Evolutionary conservation across 2,888 invertebrate genomes (phyloP).

Genomic region (Sthenelais limicola): DNA sequence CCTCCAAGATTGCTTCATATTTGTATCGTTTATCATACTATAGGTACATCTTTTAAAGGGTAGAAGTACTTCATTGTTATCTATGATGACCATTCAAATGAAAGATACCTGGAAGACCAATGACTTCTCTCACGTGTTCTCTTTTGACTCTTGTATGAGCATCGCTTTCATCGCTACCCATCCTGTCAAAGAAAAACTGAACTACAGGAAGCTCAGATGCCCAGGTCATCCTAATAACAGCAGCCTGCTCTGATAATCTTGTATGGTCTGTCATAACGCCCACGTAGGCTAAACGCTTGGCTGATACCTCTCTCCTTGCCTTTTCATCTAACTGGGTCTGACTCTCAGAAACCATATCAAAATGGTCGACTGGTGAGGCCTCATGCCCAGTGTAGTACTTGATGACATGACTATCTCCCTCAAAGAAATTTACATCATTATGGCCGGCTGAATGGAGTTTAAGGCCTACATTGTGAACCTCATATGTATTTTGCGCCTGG

Average conservation of each 20-base stretch:
- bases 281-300: slow-evolving; percentile 12
- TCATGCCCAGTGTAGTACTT: slow-evolving; percentile 17
- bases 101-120: slow-evolving; percentile 16
- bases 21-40: too few relatives aligned
- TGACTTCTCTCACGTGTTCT: slow-evolving; percentile 14
- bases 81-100: too few relatives aligned
- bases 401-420: slow-evolving; percentile 19
- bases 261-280: slow-evolving; percentile 2
- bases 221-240: slow-evolving; percentile 33
- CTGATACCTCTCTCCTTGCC: too few relatives aligned
- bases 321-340: background rate
- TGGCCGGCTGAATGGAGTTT: slow-evolving; percentile 5
- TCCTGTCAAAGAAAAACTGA: slow-evolving; percentile 29
- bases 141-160: background rate
- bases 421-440: too few relatives aligned
- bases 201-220: slow-evolving; percentile 13
- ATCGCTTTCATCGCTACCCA: background rate
- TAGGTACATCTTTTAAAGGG: too few relatives aligned
- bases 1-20: too few relatives aligned
- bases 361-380: background rate
- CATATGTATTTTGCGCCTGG: background rate
- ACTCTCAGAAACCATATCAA: too few relatives aligned
- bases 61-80: too few relatives aligned
- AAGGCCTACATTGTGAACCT: slow-evolving; percentile 27
- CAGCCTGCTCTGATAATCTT: background rate